Evolutionary conservation across 1,140 invertebrate genomes (phyloP), one percentile per base, ranked within the genome.

Genomic region (Drosophila murphyi): DNA sequence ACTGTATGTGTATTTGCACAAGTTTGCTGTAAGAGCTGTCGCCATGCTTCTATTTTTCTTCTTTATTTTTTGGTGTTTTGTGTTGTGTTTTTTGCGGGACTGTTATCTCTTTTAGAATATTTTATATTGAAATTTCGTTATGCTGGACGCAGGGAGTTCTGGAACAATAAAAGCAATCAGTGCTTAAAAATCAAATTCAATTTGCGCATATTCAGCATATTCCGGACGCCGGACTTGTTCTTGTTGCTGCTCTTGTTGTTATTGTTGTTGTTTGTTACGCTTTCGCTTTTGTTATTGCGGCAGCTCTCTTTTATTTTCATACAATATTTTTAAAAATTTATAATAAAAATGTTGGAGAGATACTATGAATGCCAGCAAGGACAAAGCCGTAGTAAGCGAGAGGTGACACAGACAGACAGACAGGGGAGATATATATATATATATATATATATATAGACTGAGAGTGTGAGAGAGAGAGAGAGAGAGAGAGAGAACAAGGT

Each of bases 101-200:
- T 41, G 48, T 68, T 73, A 73, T 68, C 55, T 69, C 45, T 73
- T 82, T 82, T 85, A 67, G 82, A 87, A 86, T 76, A 87, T 87
- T 87, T 82, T 87, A 82, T 78, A 87, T 82, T n/a, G 39, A 79
- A 86, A 73, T 61, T 48, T 54, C 52, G 65, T 43, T 51, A 71
- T 43, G n/a, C 47, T 48, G 59, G 52, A 61, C 64, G 43, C 32
- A 69, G 37, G 20, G 54, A 60, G 43, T 60, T 8, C 43, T 77
- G 68, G 79, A 89, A 89, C 83, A 87, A 87, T 87, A 89, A 83
- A 87, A 87, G 85, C 83, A 87, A 87, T 87, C 83, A 87, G 85
- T 83, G 83, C 83, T 89, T 83, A 89, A 87, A 87, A 87, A 87
- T 87, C 83, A 87, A 89, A 87, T 87, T 87, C 83, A 87, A 87